phyloP scores from a whole-genome alignment of 2,113 vertebrate genomes.

The Cyprinus carpio region DNA sequence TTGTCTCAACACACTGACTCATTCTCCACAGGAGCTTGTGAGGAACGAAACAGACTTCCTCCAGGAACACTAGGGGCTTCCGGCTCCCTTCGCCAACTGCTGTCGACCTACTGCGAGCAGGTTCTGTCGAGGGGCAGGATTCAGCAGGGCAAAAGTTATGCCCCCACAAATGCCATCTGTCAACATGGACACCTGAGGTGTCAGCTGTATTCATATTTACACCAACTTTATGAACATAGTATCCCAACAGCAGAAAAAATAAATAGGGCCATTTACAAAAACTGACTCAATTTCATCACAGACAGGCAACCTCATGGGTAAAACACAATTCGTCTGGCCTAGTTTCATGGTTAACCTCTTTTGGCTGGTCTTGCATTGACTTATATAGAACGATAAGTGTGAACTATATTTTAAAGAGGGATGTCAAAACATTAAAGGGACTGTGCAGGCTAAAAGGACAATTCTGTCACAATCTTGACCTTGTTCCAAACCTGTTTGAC shows the following conservation, averaged over 20 bases:
- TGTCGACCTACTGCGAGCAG: constrained; percentile 67
- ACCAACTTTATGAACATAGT: background rate
- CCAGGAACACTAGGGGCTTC: constrained; percentile 74
- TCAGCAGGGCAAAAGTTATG: constrained; percentile 48
- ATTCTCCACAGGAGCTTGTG: constrained; percentile 63
- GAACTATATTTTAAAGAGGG: background rate
- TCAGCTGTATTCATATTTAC: constrained; percentile 33
- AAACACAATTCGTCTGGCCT: background rate
- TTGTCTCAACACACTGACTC: constrained; percentile 53
- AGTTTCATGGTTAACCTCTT: constrained; percentile 15
- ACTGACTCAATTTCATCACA: background rate
- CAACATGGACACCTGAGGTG: constrained; percentile 48
- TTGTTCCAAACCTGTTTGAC: background rate
- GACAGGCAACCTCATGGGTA: constrained; percentile 6
- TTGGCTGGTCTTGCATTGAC: background rate
- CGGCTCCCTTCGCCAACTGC: constrained; percentile 67
- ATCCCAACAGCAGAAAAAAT: background rate
- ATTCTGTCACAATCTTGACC: background rate
- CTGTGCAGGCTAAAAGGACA: background rate
- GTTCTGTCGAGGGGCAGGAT: constrained; percentile 58
- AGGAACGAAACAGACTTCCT: constrained; percentile 69
- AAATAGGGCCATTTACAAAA: background rate
- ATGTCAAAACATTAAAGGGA: background rate
- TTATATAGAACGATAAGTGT: background rate
- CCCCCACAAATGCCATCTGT: constrained; percentile 57